Base-by-base conservation (phyloP, 1,140 invertebrate species). In the Amyelois transitella region DNA sequence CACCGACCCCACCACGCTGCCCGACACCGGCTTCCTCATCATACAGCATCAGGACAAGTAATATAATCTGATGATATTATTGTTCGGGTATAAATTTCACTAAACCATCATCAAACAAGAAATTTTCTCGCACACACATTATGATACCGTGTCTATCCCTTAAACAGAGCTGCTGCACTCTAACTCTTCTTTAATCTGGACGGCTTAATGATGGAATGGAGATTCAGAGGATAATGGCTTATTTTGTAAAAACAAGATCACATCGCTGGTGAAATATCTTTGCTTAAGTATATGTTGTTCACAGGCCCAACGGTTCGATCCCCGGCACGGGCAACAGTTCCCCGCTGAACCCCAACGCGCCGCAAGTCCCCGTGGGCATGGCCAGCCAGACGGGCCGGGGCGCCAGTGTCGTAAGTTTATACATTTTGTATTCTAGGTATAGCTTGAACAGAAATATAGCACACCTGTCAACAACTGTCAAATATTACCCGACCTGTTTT, bases 1-100 rank as follows among this genome's bases (percentile, higher is more conserved):
- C 72, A 96, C 94, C 89, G 95, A 93, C 69, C 90, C 90, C 17
- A 92, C 93, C 64, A 91, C 93, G 43, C 91, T 95, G 69, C 90
- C 91, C 21, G 90, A 93, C 57, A 94, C 93, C 58, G 95, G 96
- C 70, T 99, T 98, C 88, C 90, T 98, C 72, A 94, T 99, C 49
- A 96, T 98, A 62, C 96, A 98, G 94, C 96, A 72, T 91, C 96
- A 66, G 88, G 96, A 97, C 86, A 91, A 92, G 88, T 91, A 43
- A 55, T 28, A 28, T 8, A 28, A 10, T 28, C 22, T 24, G 22
- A 24, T 24, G 22, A 24, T 8, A 24, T 24, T 24, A n/a, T n/a
- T n/a, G n/a, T n/a, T n/a, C n/a, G n/a, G n/a, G n/a, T n/a, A n/a
- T n/a, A n/a, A n/a, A n/a, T n/a, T n/a, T n/a, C n/a, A n/a, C n/a